Conservation (phyloP, 2,797 vertebrate genomes). For the Psittacula derbiana region DNA sequence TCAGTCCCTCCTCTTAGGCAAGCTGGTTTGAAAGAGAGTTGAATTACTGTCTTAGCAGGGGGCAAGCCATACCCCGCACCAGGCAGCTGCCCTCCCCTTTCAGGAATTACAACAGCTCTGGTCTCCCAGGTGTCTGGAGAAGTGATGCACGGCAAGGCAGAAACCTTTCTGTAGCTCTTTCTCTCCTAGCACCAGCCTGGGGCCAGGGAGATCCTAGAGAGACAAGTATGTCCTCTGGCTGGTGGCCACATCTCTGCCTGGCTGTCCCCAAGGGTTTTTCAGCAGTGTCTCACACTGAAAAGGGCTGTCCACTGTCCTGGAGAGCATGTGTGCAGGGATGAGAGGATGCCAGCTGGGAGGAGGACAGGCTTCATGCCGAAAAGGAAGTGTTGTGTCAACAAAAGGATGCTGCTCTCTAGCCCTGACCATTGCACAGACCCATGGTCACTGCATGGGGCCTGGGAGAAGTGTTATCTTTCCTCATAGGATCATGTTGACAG, state of each 20-base stretch:
- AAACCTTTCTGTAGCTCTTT: not conserved
- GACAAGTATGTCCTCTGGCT: not conserved
- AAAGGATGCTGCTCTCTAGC: not conserved
- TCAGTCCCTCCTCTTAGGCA: not conserved
- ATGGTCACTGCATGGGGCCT: accelerated
- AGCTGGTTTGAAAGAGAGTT: not conserved
- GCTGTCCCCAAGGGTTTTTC: not conserved
- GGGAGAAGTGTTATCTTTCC: accelerated
- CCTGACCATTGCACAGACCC: not conserved
- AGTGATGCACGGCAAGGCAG: accelerated
- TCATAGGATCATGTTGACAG: not conserved
- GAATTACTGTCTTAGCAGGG: not conserved
- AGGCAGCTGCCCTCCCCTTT: not conserved
- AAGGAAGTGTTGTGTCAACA: not conserved
- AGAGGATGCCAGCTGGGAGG: not conserved
- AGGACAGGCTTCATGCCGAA: accelerated
- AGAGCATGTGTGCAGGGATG: accelerated
- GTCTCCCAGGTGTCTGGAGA: not conserved
- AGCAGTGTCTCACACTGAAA: accelerated
- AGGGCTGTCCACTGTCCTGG: not conserved
- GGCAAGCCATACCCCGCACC: not conserved
- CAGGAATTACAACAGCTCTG: not conserved
- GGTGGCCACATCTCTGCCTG: not conserved
- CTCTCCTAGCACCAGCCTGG: not conserved
- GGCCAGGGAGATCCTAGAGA: not conserved